Percentiles rank a stretch among this genome's conserved stretches.
phyloP scores from a whole-genome alignment of 2,113 vertebrate species.

The Mus musculus region GRCm39 chr3:20567501-20568000 shows the following conservation, averaged over 20 bases:
- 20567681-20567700: neutral
- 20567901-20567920: too few relatives aligned
- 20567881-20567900: too few relatives aligned
- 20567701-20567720: neutral
- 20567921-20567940: too few relatives aligned
- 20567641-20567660: conserved; percentile 41
- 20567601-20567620: neutral
- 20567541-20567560: neutral
- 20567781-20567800: neutral
- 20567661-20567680: neutral
- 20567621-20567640: neutral
- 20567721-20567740: neutral
- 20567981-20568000: too few relatives aligned
- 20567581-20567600: neutral
- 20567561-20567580: neutral
- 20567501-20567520: neutral
- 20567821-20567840: too few relatives aligned
- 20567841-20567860: too few relatives aligned
- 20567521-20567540: neutral
- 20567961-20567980: too few relatives aligned
- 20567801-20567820: too few relatives aligned
- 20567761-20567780: neutral
- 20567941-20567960: too few relatives aligned
- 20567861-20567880: too few relatives aligned
- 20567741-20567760: neutral